Base-by-base conservation (phyloP, 2,797 vertebrate species). In the Chiloscyllium punctatum region DNA sequence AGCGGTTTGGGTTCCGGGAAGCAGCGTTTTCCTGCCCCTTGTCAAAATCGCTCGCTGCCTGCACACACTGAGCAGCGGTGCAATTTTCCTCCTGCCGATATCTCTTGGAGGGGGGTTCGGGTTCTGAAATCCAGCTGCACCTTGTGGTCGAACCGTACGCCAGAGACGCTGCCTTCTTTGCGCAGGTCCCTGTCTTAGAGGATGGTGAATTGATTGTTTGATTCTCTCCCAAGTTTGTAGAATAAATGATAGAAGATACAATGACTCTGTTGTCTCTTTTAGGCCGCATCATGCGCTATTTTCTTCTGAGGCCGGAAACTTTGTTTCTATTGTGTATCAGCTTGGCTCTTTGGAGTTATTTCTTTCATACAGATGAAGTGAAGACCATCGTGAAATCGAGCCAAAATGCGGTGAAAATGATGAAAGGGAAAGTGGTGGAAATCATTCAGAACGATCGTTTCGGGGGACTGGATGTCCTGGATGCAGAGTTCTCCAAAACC, bases 281-380 rank as follows among this genome's bases (percentile, higher is more conserved):
- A 97, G 99, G 99, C 98, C 98, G 99, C 98, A 99, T 99, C 98
- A 99, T 99, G 99, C 98, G 99, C 97, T 99, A 99, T 98, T 99
- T 99, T 97, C 98, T 99, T 97, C 99, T 99, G 96, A 98, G 99
- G 98, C 99, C 99, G 96, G 99, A 99, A 98, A 99, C 99, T 97
- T 96, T 99, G 97, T 99, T 99, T 97, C 97, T 99, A 97, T 97
- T 99, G 96, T 99, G 99, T 96, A 98, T 99, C 98, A 99, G 99
- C 98, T 97, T 99, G 98, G 99, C 99, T 96, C 97, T 99, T 88
- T 99, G 99, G 99, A 99, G 99, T 97, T 99, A 99, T 97, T 99
- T 99, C 98, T 99, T 99, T 98, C 99, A 99, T 98, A 99, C 99
- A 30, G 99, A 99, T 97, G 99, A 99, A 96, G 99, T 99, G 97